A percentile compares a stretch with the other conserved stretches of the same genome.
Conservation (phyloP, 2,888 invertebrate genomes). For the Gortyna flavago region DNA sequence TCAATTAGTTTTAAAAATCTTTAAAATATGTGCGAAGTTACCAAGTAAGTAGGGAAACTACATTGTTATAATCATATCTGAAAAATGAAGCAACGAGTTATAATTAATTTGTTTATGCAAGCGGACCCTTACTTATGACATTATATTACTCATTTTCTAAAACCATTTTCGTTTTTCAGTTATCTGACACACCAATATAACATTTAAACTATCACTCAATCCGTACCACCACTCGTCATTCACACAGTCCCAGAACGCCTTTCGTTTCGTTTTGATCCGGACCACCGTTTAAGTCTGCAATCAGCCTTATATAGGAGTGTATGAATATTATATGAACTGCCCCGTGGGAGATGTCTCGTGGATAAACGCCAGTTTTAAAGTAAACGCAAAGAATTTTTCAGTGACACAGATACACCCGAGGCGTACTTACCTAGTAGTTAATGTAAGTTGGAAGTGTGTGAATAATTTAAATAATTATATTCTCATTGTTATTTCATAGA, state of each 20-base stretch:
- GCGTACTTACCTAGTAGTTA: constrained; percentile 49
- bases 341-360: constrained; percentile 80
- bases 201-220: constrained; percentile 25
- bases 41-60: no score
- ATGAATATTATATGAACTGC: constrained; percentile 86
- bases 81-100: no score
- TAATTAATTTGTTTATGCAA: neutral
- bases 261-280: constrained; percentile 56
- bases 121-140: neutral
- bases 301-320: constrained; percentile 74
- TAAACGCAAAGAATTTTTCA: constrained; percentile 80
- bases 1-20: no score
- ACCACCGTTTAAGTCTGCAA: constrained; percentile 70
- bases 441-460: constrained; percentile 56
- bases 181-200: neutral
- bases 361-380: constrained; percentile 83
- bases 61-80: no score
- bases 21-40: no score
- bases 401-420: constrained; percentile 68
- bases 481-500: constrained; percentile 56
- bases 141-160: neutral
- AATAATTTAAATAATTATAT: constrained; percentile 64
- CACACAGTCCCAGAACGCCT: constrained; percentile 50
- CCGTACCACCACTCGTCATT: constrained; percentile 44
- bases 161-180: neutral